Evolutionary conservation across 2,113 vertebrate species (phyloP), one percentile per base, ranked within the genome.

Genomic region (Chionodraco myersi): DNA sequence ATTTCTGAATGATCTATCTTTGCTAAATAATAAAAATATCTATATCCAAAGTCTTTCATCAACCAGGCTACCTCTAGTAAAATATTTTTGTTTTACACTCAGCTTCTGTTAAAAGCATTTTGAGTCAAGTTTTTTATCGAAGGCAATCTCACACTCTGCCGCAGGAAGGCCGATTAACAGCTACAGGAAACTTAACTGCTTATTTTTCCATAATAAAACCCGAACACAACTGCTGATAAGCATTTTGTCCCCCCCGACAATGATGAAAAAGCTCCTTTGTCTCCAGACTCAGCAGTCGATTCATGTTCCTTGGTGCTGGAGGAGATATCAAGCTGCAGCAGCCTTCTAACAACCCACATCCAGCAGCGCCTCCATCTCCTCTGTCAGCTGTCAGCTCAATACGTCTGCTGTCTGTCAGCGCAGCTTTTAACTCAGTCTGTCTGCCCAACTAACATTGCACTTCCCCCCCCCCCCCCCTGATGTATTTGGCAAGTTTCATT

Each of bases 341-440:
- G 81, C 67, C 64, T 59, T 79, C 64, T 56, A 72, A 81, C 85
- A 60, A 69, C 72, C 65, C 54, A 34, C 71, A 60, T 88, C 65
- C 82, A 83, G 77, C 75, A 68, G 67, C 59, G 74, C 74, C 79
- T 82, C 88, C 79, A 85, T 89, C 87, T 87, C 77, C 75, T 71
- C 78, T 75, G 87, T 92, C 87, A 88, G 84, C 89, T 83, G 91
- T 91, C 89, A 85, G 87, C 86, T 90, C 87, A 68, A 82, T 87
- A 77, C 45, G 82, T 83, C 76, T 87, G 69, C 74, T 57, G 72
- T 62, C 67, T 82, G 85, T 87, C 89, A 87, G 66, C 66, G 49
- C 51, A 72, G 71, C 77, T 82, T 88, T 88, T 70, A 72, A 75
- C 69, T 69, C 71, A 66, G 44, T 76, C 77, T 85, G 72, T 75